Evolutionary conservation across 2,797 vertebrate species (phyloP).

Genomic region (Acipenser ruthenus): DNA sequence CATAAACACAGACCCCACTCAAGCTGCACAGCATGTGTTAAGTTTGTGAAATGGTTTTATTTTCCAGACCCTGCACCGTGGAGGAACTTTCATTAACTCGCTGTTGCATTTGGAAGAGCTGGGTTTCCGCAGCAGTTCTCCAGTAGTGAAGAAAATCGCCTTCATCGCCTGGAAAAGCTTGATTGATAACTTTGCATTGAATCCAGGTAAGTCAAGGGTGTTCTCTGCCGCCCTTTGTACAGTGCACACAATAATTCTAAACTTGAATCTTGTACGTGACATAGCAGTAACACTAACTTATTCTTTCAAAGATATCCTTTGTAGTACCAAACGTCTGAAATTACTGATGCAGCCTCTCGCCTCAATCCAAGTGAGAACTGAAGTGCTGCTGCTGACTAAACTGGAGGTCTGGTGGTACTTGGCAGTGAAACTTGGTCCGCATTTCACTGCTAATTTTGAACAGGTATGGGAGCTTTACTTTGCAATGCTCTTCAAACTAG

Average conservation of each 20-base stretch:
- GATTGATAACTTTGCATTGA: conserved; percentile 95
- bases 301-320: conserved; percentile 72
- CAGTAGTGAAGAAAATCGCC: conserved; percentile 90
- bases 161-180: conserved; percentile 98
- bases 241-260: no score
- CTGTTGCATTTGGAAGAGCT: conserved; percentile 90
- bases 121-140: conserved; percentile 87
- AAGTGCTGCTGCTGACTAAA: conserved; percentile 83
- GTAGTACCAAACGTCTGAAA: conserved; percentile 84
- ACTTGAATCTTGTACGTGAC: no score
- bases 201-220: conserved; percentile 65
- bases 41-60: background rate
- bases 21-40: background rate
- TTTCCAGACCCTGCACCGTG: conserved; percentile 78
- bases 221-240: no score
- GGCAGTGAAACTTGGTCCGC: conserved; percentile 78
- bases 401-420: conserved; percentile 98
- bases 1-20: background rate
- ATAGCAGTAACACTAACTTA: no score
- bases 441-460: conserved; percentile 81
- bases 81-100: conserved; percentile 93
- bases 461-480: conserved; percentile 58
- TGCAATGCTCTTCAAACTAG: no score
- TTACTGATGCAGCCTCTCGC: conserved; percentile 90
- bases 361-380: conserved; percentile 86